phyloP scores from a whole-genome alignment of 2,888 invertebrate genomes.

The Drosophila anomalata region DNA sequence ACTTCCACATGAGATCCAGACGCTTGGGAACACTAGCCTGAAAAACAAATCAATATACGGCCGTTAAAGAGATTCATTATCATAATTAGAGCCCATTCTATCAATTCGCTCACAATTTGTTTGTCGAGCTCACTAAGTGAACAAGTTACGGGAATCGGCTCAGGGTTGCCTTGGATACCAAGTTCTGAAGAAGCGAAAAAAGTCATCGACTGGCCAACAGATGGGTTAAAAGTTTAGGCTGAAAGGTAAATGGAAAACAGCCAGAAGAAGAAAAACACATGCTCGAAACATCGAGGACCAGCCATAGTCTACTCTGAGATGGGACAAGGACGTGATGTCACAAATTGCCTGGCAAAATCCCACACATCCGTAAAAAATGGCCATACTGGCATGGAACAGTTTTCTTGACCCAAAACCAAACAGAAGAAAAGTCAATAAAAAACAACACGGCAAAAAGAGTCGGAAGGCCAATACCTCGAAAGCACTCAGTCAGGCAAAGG shows the following conservation, averaged over 20 bases:
- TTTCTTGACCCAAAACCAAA: slow-evolving; percentile 36
- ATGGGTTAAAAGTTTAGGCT: slow-evolving; percentile 15
- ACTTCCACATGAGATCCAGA: slow-evolving; percentile 88
- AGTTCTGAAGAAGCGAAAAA: slow-evolving; percentile 6
- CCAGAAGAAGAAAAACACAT: slow-evolving; percentile 18
- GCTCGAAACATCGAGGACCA: slow-evolving; percentile 38
- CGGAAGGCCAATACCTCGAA: slow-evolving; percentile 10
- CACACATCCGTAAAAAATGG: slow-evolving; percentile 45
- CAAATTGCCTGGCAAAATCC: slow-evolving; percentile 49
- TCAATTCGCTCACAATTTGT: not conserved
- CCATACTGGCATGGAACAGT: slow-evolving; percentile 26
- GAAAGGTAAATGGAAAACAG: slow-evolving; percentile 15
- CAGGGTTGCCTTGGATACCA: slow-evolving; percentile 18
- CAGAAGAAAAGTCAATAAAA: not conserved
- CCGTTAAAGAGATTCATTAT: slow-evolving; percentile 14
- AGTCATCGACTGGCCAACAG: not conserved
- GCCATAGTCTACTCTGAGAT: slow-evolving; percentile 26
- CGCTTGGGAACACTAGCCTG: slow-evolving; percentile 86
- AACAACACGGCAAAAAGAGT: slow-evolving; percentile 12
- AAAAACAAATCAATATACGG: slow-evolving; percentile 35
- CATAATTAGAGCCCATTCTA: not conserved
- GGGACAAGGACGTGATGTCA: slow-evolving; percentile 54
- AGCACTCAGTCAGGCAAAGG: slow-evolving; percentile 27
- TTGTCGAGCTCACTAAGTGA: not conserved
- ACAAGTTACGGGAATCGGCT: slow-evolving; percentile 25